Evolutionary conservation across 1,140 invertebrate genomes (phyloP).

Genomic region (Heterodera schachtii): DNA sequence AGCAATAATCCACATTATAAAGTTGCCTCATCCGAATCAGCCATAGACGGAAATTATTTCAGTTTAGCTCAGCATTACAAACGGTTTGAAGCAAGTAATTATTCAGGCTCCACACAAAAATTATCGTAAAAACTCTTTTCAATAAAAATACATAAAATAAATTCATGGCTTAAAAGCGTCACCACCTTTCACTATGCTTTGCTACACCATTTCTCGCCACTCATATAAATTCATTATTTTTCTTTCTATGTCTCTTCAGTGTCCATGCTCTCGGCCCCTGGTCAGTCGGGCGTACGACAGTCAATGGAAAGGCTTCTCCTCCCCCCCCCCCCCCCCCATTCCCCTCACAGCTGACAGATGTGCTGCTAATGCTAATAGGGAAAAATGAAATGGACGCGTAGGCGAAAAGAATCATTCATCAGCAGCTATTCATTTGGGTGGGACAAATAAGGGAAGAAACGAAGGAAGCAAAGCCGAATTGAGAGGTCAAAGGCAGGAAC

Average conservation of each 20-base stretch:
- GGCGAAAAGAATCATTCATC: neutral
- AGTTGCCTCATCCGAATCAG: neutral
- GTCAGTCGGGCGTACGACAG: neutral
- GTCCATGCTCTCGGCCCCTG: neutral
- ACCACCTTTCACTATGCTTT: neutral
- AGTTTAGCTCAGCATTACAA: too few species aligned
- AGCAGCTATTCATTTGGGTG: conserved; percentile 8
- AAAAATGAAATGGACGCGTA: neutral
- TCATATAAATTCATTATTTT: neutral
- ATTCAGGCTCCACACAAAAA: too few species aligned
- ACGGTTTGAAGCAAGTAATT: too few species aligned
- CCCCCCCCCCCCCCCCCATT: too few species aligned
- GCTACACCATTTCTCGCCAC: neutral
- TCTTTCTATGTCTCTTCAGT: neutral
- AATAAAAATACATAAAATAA: too few species aligned
- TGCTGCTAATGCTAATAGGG: neutral
- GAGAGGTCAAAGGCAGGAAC: too few species aligned
- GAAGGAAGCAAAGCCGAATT: too few species aligned
- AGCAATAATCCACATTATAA: neutral
- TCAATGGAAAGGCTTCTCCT: neutral
- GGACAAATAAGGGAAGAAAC: too few species aligned
- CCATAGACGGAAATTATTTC: neutral
- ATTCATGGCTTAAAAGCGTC: neutral
- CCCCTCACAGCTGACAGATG: neutral
- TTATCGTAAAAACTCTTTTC: too few species aligned